Percentiles rank a stretch among this genome's conserved stretches.
These are phyloP conservation scores for Microtus ochrogaster DNA, from an alignment of 2,113 vertebrate genomes.

Conservation along the genomic window DNA sequence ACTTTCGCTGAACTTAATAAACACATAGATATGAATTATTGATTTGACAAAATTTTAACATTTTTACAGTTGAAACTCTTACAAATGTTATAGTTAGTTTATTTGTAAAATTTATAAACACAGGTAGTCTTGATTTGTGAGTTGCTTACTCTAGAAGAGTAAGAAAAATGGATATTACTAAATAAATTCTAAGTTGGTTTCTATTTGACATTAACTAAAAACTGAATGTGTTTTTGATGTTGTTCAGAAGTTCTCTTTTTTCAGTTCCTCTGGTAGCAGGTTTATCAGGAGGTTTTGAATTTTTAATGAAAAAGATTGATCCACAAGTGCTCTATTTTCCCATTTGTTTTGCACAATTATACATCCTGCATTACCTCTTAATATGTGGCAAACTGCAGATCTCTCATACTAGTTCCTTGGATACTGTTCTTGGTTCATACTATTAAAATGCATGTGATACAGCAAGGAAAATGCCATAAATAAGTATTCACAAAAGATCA, in stretches of 20 bases:
- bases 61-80: not conserved
- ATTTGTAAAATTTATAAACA: not conserved
- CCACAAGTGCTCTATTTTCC: not conserved
- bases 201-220: not conserved
- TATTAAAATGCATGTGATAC: not conserved
- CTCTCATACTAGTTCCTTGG: not conserved
- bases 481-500: not conserved
- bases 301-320: not conserved
- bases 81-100: not conserved
- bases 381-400: not conserved
- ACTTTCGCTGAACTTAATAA: not conserved
- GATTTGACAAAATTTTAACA: not conserved
- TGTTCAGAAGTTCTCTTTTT: not conserved
- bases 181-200: not conserved
- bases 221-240: not conserved
- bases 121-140: not conserved
- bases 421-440: not conserved
- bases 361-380: not conserved
- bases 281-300: not conserved
- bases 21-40: not conserved
- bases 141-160: not conserved
- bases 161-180: not conserved
- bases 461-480: not conserved
- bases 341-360: not conserved
- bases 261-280: not conserved